Conservation (phyloP, 2,797 vertebrate genomes). For the Paratrypauchen microcephalus region DNA sequence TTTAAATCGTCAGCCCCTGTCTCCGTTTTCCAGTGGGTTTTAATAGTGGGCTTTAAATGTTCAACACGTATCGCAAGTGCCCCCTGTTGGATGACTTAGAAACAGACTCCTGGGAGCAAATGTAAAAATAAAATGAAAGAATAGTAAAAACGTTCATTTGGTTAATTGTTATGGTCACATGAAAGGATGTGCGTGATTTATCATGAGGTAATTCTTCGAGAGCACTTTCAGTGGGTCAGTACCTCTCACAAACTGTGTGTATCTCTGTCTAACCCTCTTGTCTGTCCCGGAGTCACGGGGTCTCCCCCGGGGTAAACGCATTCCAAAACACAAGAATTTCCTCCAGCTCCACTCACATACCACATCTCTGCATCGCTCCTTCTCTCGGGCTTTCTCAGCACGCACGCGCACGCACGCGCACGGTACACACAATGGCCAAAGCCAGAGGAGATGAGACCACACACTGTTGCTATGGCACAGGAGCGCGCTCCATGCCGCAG, state of each 20-base stretch:
- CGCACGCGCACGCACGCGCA: constrained; percentile 22
- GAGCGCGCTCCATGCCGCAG: constrained; percentile 42
- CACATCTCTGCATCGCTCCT: constrained; percentile 26
- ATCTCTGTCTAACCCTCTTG: constrained; percentile 59
- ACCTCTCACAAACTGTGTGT: background rate
- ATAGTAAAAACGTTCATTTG: background rate
- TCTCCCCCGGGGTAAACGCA: constrained; percentile 83
- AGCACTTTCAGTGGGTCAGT: constrained; percentile 14
- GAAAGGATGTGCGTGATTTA: background rate
- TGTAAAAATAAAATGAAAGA: background rate
- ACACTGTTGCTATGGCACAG: constrained; percentile 73
- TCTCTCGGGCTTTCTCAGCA: background rate
- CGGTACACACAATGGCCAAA: constrained; percentile 80
- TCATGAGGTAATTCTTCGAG: constrained; percentile 36
- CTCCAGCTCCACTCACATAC: constrained; percentile 76
- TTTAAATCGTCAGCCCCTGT: constrained; percentile 2
- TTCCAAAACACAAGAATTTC: constrained; percentile 85
- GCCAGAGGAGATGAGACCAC: constrained; percentile 79
- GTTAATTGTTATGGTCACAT: too few species aligned
- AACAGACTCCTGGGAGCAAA: constrained; percentile 18
- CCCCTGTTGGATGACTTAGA: constrained; percentile 73
- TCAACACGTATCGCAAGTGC: constrained; percentile 58
- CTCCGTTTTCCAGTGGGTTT: constrained; percentile 7
- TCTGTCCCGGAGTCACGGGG: constrained; percentile 74
- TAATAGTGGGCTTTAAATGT: background rate